Evolutionary conservation across 1,140 invertebrate genomes (phyloP), one percentile per base, ranked within the genome.

Genomic region (Neodiprion pinetum): DNA sequence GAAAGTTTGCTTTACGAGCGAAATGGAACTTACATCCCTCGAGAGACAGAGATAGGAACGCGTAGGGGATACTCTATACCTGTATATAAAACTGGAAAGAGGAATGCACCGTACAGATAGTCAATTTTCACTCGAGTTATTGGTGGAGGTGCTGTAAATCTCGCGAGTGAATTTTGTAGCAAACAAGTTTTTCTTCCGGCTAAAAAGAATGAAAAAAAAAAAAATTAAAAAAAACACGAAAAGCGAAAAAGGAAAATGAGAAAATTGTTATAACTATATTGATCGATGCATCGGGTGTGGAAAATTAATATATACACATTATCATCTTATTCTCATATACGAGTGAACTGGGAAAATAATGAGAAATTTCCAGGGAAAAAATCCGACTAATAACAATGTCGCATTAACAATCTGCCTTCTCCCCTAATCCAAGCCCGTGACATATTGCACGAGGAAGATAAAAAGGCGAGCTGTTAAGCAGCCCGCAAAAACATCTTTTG

Each of bases 1-100:
- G 82, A 84, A 84, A 83, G 79, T 84, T 83, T 74, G 76, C 74
- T 79, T 82, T 82, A 77, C 77, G 71, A 78, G 77, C 74, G 82
- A 76, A 82, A 81, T 81, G 74, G 68, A 78, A 81, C 82, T 83
- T 77, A 80, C 78, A 82, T 82, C 80, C 75, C 53, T 17, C 28
- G 76, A 74, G 74, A 80, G 78, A 79, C 80, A 12, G 53, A 40
- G 28, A 40, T 40, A 40, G 28, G 28, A 40, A 40, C 28, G 5
- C 28, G 28, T 40, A 3, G 28, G 28, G 28, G 28, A 40, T 40
- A 40, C 28, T 40, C 2, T 40, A 40, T 40, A 40, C 5, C 28
- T 40, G 28, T 40, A 40, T 75, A 79, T 86, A 85, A 85, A 85
- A 86, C 79, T 79, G 75, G 73, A 77, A 71, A 74, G 80, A 78